Percentiles rank a stretch among this genome's conserved stretches.
Evolutionary conservation across 2,797 vertebrate species (phyloP).

Genomic region (Phoxinus dragarum): DNA sequence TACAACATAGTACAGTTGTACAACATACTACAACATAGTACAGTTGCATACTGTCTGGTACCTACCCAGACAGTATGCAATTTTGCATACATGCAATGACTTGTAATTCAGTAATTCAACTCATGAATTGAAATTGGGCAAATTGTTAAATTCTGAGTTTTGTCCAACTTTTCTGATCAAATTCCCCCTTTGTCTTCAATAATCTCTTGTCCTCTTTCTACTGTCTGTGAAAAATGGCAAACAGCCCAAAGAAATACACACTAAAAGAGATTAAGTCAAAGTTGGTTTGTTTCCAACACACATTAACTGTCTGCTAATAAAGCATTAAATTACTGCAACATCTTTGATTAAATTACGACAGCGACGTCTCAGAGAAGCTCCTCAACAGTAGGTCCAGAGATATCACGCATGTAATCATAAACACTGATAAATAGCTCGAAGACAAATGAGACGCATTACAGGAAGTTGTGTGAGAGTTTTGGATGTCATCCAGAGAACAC

Average conservation of each 20-base stretch:
- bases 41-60: no score
- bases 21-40: no score
- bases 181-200: background rate
- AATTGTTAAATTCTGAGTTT: background rate
- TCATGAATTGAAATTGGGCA: background rate
- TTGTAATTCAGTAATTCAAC: background rate
- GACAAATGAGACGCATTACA: background rate
- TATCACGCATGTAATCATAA: constrained; percentile 7
- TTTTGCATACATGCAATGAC: background rate
- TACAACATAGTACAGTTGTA: no score
- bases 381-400: background rate
- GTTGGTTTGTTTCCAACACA: constrained; percentile 26
- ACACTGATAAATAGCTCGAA: constrained; percentile 18
- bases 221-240: constrained; percentile 26
- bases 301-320: constrained; percentile 30
- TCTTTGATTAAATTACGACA: constrained; percentile 23
- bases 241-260: constrained; percentile 26
- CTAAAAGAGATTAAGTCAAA: constrained; percentile 15
- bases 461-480: constrained; percentile 15
- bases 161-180: background rate
- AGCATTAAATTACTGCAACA: constrained; percentile 20
- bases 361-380: background rate
- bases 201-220: background rate
- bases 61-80: background rate
- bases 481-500: constrained; percentile 27